Evolutionary conservation across 2,113 vertebrate species (phyloP), one percentile per base, ranked within the genome.

Genomic region (Monopterus albus): DNA sequence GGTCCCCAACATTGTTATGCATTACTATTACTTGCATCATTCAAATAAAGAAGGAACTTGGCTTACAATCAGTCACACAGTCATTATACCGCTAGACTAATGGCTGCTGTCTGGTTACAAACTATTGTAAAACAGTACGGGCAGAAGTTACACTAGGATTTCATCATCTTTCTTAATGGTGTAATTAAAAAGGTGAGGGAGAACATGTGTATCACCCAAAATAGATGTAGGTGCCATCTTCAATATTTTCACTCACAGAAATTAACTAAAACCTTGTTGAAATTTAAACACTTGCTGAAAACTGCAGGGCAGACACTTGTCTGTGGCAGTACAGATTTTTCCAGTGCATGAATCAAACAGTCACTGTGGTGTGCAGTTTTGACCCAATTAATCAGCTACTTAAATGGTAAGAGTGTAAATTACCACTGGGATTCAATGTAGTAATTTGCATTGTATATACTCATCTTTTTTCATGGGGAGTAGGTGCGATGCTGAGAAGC

Each of bases 1-100:
- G 64, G 67, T 82, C 75, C 80, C 75, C 55, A 72, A 65, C 77
- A 75, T 75, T 80, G 79, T 81, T 83, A 73, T 74, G 9, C 84
- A 87, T 93, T 93, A 86, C 93, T 84, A 78, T 79, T 83, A 90
- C 92, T 94, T 94, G 92, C 93, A 91, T 94, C 93, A 94, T 92
- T 84, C 84, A 80, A 82, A 79, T 78, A 81, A 81, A 84, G 72
- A 75, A 71, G 60, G 69, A 87, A 86, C 90, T 89, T 87, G 87
- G 87, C 86, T 91, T 88, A 79, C 79, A 91, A 93, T 93, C 91
- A 92, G 87, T 92, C 90, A 88, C 78, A 85, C 78, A 83, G 79
- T 85, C 81, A 72, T 86, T 88, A 87, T 82, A 83, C 86, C 87
- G 85, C 77, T 62, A 55, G 79, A 72, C 85, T 88, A 92, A 88